Evolutionary conservation across 2,888 invertebrate species (phyloP).

Genomic region (Phymatocera aterrima): DNA sequence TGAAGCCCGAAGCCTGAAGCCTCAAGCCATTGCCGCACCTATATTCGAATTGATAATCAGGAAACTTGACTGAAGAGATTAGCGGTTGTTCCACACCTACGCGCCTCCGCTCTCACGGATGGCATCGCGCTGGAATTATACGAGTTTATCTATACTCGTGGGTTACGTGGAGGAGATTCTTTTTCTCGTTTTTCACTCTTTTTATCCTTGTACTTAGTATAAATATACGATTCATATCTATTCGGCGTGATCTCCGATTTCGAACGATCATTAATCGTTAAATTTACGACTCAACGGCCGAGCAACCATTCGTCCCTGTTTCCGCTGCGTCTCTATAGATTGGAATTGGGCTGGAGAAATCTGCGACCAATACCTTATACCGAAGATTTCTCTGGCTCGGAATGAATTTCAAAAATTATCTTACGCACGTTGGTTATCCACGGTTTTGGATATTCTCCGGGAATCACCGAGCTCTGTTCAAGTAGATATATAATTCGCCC

Average conservation of each 20-base stretch:
- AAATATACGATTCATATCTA: background rate
- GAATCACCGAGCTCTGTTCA: too few species aligned
- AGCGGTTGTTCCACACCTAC: constrained; percentile 10
- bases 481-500: too few species aligned
- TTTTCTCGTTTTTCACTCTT: background rate
- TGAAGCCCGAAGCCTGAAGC: background rate
- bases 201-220: background rate
- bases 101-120: background rate
- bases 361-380: too few species aligned
- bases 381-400: too few species aligned
- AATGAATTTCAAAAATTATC: background rate
- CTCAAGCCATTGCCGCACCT: background rate
- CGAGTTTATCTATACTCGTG: background rate
- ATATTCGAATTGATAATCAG: constrained; percentile 28
- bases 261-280: background rate
- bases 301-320: too few species aligned
- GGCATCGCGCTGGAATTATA: background rate
- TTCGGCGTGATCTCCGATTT: background rate
- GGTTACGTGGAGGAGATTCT: too few species aligned
- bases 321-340: background rate
- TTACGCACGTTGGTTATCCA: background rate
- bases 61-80: constrained; percentile 16
- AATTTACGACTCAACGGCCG: constrained; percentile 9
- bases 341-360: background rate
- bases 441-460: background rate